phyloP scores from a whole-genome alignment of 1,140 invertebrate genomes.

The Onthophagus taurus region DNA sequence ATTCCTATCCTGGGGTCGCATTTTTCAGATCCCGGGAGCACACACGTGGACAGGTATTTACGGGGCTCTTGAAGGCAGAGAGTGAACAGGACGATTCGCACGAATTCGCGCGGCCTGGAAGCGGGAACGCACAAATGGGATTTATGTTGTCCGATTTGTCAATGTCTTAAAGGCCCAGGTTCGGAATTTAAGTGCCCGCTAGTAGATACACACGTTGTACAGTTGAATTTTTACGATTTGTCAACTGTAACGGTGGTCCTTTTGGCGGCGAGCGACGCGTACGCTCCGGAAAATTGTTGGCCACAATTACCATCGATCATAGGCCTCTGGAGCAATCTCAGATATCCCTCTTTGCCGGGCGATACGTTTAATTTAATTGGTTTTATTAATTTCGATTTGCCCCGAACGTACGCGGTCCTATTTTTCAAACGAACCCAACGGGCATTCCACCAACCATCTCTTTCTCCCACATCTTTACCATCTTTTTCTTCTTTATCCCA shows the following conservation, averaged over 20 bases:
- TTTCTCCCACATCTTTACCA: too few species aligned
- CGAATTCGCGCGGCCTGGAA: too few species aligned
- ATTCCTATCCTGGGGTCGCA: too few species aligned
- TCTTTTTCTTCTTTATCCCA: too few species aligned
- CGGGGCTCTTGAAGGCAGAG: too few species aligned
- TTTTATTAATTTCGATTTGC: slow-evolving; percentile 13
- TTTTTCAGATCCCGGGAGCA: too few species aligned
- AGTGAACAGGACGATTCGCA: too few species aligned
- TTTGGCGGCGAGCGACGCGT: slow-evolving; percentile 10
- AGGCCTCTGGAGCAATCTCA: slow-evolving; percentile 6
- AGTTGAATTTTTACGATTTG: slow-evolving; percentile 29
- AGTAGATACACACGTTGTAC: slow-evolving; percentile 27
- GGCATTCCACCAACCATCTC: not conserved
- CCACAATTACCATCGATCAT: slow-evolving; percentile 13
- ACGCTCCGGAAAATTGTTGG: slow-evolving; percentile 9
- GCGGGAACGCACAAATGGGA: slow-evolving; percentile 20
- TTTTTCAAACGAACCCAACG: not conserved
- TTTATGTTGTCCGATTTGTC: slow-evolving; percentile 25
- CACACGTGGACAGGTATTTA: too few species aligned
- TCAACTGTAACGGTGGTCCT: slow-evolving; percentile 28
- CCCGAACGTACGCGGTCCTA: slow-evolving; percentile 8
- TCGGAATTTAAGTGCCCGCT: slow-evolving; percentile 25
- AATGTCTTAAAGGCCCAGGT: slow-evolving; percentile 18
- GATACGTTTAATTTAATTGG: slow-evolving; percentile 14
- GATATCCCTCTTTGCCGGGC: slow-evolving; percentile 6